Conservation (phyloP, 2,113 vertebrate species). For the Channa argus region DNA sequence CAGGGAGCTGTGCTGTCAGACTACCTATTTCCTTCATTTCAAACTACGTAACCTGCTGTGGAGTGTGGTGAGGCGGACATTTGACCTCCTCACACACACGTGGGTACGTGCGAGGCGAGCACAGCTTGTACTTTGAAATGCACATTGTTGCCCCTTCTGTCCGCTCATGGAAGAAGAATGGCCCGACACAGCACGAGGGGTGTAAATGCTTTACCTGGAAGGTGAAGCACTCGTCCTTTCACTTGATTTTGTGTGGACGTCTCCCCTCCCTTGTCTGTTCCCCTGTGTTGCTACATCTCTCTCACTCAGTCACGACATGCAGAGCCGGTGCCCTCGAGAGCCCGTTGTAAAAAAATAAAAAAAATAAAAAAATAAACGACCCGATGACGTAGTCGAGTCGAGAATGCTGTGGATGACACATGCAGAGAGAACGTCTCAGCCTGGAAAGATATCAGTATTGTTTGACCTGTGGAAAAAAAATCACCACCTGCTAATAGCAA, state of each 20-base stretch:
- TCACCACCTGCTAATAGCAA: neutral
- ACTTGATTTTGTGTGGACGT: neutral
- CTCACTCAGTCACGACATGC: constrained; percentile 41
- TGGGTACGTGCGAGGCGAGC: constrained; percentile 23
- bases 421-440: too few species aligned
- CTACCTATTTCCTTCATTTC: constrained; percentile 10
- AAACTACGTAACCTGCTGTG: constrained; percentile 9
- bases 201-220: constrained; percentile 50
- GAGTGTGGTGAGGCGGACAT: constrained; percentile 37
- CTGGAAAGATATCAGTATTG: too few species aligned
- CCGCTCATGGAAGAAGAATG: constrained; percentile 22
- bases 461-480: neutral
- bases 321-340: constrained; percentile 42
- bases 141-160: constrained; percentile 22
- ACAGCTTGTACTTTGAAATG: constrained; percentile 36
- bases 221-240: constrained; percentile 23
- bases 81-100: constrained; percentile 39
- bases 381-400: constrained; percentile 51
- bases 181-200: constrained; percentile 5
- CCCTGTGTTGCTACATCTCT: constrained; percentile 4
- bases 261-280: constrained; percentile 11
- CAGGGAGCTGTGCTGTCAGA: constrained; percentile 2
- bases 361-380: neutral
- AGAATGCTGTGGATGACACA: constrained; percentile 28
- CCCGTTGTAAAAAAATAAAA: constrained; percentile 12